These are phyloP conservation scores for Trididemnum miniatum DNA, from an alignment of 23 tunicate species.

Conservation along the genomic window DNA sequence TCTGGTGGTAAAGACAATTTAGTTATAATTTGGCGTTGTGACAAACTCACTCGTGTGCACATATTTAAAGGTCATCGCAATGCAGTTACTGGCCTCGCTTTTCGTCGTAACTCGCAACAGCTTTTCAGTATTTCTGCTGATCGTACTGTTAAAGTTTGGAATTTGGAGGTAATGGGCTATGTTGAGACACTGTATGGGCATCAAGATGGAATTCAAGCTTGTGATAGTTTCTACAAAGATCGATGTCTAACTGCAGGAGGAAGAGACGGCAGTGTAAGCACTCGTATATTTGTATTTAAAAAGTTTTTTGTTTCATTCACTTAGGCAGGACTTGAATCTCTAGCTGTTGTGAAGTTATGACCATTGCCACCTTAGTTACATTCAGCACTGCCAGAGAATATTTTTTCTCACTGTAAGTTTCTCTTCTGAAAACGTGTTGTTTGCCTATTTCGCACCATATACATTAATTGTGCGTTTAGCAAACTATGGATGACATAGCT, in stretches of 20 bases:
- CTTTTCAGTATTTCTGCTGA: slow-evolving; percentile 68
- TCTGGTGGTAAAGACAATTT: slow-evolving; percentile 80
- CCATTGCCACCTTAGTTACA: too few relatives aligned
- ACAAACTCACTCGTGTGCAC: slow-evolving; percentile 44
- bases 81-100: slow-evolving; percentile 66
- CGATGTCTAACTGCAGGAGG: slow-evolving; percentile 94
- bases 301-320: background rate
- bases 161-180: slow-evolving; percentile 84
- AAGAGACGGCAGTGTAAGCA: slow-evolving; percentile 82
- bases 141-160: slow-evolving; percentile 92
- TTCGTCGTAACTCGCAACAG: slow-evolving; percentile 74
- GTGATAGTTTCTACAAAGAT: slow-evolving; percentile 80
- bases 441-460: too few relatives aligned
- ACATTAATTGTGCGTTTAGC: too few relatives aligned
- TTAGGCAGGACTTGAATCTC: too few relatives aligned
- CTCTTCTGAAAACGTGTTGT: too few relatives aligned
- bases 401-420: too few relatives aligned
- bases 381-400: too few relatives aligned
- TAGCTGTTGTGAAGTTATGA: too few relatives aligned
- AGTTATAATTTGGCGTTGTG: slow-evolving; percentile 64
- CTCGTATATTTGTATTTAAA: too few relatives aligned
- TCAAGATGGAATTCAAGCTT: slow-evolving; percentile 72
- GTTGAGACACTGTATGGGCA: slow-evolving; percentile 97
- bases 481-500: too few relatives aligned
- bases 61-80: slow-evolving; percentile 72